Conservation (phyloP, 2,113 vertebrate species). For the Megalops atlanticus region DNA sequence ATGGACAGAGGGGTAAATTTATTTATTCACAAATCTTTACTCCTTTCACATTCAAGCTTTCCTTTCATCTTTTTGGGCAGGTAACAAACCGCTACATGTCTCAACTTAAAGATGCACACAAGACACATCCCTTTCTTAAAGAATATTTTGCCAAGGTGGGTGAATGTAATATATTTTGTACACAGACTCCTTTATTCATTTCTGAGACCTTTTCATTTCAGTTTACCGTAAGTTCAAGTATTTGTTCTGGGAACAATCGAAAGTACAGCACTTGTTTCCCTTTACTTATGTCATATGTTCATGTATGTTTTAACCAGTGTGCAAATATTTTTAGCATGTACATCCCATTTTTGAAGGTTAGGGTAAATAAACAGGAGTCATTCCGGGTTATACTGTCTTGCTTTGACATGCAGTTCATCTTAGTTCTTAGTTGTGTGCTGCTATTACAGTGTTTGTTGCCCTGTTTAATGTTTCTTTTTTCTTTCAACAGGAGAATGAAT, state of each 20-base stretch:
- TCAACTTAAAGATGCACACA: conserved; percentile 91
- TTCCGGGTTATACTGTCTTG: conserved; percentile 23
- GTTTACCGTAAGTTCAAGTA: not conserved
- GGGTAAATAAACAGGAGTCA: conserved; percentile 45
- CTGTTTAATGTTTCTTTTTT: conserved; percentile 11
- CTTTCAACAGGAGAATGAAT: conserved; percentile 85
- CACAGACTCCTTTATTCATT: not conserved
- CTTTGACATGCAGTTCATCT: not conserved
- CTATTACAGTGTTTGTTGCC: not conserved
- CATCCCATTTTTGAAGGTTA: conserved; percentile 22
- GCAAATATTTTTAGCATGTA: not conserved
- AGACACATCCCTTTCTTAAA: conserved; percentile 86
- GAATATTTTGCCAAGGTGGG: conserved; percentile 90
- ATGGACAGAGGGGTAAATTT: too few species aligned
- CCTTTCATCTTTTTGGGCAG: conserved; percentile 59
- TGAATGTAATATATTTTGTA: not conserved
- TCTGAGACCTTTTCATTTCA: not conserved
- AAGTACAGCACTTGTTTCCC: not conserved
- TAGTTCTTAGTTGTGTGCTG: not conserved
- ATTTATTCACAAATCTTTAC: too few species aligned
- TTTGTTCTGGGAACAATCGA: not conserved
- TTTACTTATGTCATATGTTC: not conserved
- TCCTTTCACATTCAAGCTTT: too few species aligned
- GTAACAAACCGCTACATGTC: conserved; percentile 94
- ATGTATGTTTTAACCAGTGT: not conserved